Evolutionary conservation across 2,888 invertebrate genomes (phyloP).

Genomic region (Drosophila stalkeri): DNA sequence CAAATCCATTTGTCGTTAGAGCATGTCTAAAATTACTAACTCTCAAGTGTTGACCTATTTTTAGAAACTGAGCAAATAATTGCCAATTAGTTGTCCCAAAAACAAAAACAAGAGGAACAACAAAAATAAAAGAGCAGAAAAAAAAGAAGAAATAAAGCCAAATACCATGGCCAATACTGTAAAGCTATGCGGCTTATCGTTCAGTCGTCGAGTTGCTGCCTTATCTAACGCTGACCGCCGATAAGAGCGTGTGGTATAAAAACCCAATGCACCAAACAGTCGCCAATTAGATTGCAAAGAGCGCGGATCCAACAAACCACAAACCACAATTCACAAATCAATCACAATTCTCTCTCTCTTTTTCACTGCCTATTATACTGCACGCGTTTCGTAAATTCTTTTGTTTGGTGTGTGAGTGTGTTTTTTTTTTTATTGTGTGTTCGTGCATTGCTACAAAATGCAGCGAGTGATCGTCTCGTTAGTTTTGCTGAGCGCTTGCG

Average conservation of each 20-base stretch:
- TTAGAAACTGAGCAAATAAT: constrained; percentile 65
- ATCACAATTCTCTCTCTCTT: not conserved
- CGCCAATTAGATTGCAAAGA: constrained; percentile 58
- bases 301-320: constrained; percentile 35
- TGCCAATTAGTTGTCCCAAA: constrained; percentile 52
- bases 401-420: not conserved
- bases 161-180: constrained; percentile 26
- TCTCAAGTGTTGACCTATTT: constrained; percentile 51
- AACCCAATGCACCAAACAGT: constrained; percentile 63
- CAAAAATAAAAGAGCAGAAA: not conserved
- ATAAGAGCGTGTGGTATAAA: constrained; percentile 64
- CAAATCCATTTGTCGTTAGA: constrained; percentile 35
- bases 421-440: not conserved
- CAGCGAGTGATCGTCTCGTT: constrained; percentile 32
- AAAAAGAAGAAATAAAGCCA: constrained; percentile 3
- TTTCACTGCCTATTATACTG: not conserved
- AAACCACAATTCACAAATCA: not conserved
- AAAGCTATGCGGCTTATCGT: constrained; percentile 51
- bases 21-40: constrained; percentile 45
- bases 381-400: not conserved
- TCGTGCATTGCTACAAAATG: constrained; percentile 21
- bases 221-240: constrained; percentile 70
- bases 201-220: constrained; percentile 43
- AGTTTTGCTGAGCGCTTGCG: constrained; percentile 34
- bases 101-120: not conserved